A percentile compares a stretch with the other conserved stretches of the same genome.
Conservation (phyloP, 2,888 invertebrate genomes). For the Stegana nigrithorax region DNA sequence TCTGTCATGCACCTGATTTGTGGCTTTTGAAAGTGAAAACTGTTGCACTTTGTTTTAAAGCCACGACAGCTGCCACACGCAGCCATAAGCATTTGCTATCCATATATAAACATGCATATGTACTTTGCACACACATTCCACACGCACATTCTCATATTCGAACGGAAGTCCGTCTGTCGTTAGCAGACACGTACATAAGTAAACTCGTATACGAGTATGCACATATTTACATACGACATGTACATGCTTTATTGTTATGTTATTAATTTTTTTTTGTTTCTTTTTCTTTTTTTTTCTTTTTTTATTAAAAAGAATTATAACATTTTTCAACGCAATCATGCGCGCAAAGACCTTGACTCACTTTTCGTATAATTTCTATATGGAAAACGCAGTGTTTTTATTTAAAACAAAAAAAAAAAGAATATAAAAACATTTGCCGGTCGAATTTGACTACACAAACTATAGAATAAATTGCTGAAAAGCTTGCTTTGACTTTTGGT, state of each 20-base stretch:
- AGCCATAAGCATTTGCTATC: not conserved
- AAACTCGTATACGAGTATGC: too few species aligned
- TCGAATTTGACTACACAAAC: too few species aligned
- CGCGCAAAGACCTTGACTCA: constrained; percentile 4
- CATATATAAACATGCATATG: not conserved
- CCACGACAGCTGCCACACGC: not conserved
- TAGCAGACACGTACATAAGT: too few species aligned
- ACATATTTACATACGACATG: too few species aligned
- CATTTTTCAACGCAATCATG: too few species aligned
- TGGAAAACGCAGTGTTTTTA: not conserved
- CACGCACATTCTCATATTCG: too few species aligned
- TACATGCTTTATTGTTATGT: too few species aligned
- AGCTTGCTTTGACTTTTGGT: too few species aligned
- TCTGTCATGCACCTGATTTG: constrained; percentile 19
- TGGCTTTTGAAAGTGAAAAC: constrained; percentile 18
- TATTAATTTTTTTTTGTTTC: too few species aligned
- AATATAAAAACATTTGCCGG: not conserved
- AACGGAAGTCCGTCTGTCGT: too few species aligned
- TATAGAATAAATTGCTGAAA: too few species aligned
- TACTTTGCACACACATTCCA: not conserved
- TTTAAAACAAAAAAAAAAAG: not conserved
- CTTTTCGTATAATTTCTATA: not conserved
- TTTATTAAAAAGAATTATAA: not conserved
- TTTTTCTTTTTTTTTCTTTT: not conserved
- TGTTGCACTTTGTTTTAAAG: constrained; percentile 8